Percentiles rank a stretch among this genome's conserved stretches.
Evolutionary conservation across 1,140 invertebrate genomes (phyloP).

Genomic region (Anthonomus grandis): DNA sequence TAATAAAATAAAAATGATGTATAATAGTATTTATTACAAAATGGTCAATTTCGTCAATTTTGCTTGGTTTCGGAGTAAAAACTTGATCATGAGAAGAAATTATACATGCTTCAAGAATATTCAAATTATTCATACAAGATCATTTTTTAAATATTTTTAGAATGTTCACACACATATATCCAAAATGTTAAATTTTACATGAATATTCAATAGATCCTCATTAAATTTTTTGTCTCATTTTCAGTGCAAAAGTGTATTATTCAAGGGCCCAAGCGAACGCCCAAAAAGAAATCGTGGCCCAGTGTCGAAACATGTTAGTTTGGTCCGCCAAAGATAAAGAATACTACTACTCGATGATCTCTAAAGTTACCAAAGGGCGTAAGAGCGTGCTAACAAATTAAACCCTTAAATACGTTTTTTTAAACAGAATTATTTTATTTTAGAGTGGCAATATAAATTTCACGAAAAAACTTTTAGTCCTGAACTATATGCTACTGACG

Average conservation of each 20-base stretch:
- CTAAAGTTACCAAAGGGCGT: conserved; percentile 47
- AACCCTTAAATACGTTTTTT: neutral
- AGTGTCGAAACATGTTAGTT: conserved; percentile 66
- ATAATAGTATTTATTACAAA: no score
- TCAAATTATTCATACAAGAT: no score
- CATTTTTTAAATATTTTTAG: no score
- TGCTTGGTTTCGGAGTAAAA: no score
- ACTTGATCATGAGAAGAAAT: no score
- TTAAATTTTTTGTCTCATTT: conserved; percentile 14
- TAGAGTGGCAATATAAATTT: conserved; percentile 16
- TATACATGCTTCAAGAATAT: no score
- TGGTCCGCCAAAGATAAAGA: conserved; percentile 73
- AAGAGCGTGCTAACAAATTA: conserved; percentile 33
- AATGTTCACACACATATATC: no score
- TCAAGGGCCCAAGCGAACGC: conserved; percentile 61
- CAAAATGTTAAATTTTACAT: no score
- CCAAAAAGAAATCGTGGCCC: conserved; percentile 59
- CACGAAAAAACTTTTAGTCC: conserved; percentile 6
- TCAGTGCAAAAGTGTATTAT: conserved; percentile 66
- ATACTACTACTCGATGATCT: conserved; percentile 62
- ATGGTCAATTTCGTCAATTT: no score
- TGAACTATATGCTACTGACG: no score
- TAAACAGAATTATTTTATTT: neutral
- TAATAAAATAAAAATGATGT: no score
- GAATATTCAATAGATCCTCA: no score